Evolutionary conservation across 1,140 invertebrate species (phyloP), one percentile per base, ranked within the genome.

Genomic region (Meloidogyne floridensis): DNA sequence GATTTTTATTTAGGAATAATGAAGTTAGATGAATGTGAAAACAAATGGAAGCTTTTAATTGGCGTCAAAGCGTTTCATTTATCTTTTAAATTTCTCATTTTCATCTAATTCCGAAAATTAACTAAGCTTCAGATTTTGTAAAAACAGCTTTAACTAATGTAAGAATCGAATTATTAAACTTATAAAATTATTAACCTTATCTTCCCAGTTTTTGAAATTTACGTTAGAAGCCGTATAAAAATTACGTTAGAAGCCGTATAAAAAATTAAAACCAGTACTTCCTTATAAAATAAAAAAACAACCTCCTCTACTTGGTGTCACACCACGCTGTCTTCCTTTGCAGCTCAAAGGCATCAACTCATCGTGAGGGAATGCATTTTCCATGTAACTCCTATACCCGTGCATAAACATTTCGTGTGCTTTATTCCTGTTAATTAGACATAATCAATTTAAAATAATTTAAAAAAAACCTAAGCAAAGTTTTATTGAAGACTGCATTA

Each of bases 311-410:
- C 94, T 94, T 15, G 94, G 93, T 80, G 95, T 94, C 47, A 90
- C 88, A 11, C 91, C 91, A 85, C 96, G 91, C 90, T 94, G 97
- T 77, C 97, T 92, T 65, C 96, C 96, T 89, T 94, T 94, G 91
- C 97, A 99, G 90, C 94, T 96, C 43, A 99, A 92, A 2, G 97
- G 97, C 96, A 98, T 98, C 72, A 99, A 91, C 91, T 98, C 97
- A 93, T 99, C 97, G 47, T 96, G 96, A 81, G 97, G 97, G 92
- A 95, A 98, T 18, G 97, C 97, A 93, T 98, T 77, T 59, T 91
- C 87, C 95, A 98, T 98, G 86, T 98, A 98, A 32, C 95, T 94
- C 88, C 94, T 93, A 90, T 97, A 98, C n/a, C 95, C 96, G 93
- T 98, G 96, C 91, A 96, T 95, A 91, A 98, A 98, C 95, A 98